Percentiles rank a stretch among this genome's conserved stretches.
Conservation (phyloP, 2,797 vertebrate species). For the Enteromius fasciolatus region DNA sequence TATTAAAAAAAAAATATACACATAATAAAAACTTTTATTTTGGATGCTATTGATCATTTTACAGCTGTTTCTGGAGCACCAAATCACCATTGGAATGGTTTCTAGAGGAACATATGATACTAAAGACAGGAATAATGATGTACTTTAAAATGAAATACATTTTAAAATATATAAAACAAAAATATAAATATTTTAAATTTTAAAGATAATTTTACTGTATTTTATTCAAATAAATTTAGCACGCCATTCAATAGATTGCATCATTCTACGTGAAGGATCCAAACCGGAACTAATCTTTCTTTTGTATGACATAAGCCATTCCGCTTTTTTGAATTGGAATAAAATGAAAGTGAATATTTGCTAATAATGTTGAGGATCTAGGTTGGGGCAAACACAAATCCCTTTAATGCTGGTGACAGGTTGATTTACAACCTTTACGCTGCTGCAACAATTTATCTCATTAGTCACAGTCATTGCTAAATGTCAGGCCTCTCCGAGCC, state of each 20-base stretch:
- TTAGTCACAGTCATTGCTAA: conserved; percentile 62
- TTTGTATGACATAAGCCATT: conserved; percentile 4
- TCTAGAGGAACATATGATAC: background rate
- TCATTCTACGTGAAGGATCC: background rate
- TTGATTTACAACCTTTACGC: conserved; percentile 61
- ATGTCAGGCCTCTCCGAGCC: conserved; percentile 57
- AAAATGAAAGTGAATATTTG: conserved; percentile 52
- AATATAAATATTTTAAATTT: background rate
- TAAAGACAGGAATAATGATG: background rate
- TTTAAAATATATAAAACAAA: background rate
- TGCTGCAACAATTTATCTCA: conserved; percentile 61
- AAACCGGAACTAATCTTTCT: background rate
- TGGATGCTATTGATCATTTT: too few relatives aligned
- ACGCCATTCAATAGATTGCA: background rate
- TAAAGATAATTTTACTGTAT: background rate
- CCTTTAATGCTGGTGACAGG: conserved; percentile 48
- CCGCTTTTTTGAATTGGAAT: conserved; percentile 11
- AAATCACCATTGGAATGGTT: background rate
- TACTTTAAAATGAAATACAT: background rate
- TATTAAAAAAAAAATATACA: too few relatives aligned
- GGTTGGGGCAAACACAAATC: conserved; percentile 25
- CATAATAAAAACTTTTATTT: too few relatives aligned
- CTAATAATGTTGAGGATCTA: conserved; percentile 46
- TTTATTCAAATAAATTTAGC: background rate
- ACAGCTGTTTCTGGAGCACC: background rate